Conservation (phyloP, 2,113 vertebrate species). For the Sialia sialis region DNA sequence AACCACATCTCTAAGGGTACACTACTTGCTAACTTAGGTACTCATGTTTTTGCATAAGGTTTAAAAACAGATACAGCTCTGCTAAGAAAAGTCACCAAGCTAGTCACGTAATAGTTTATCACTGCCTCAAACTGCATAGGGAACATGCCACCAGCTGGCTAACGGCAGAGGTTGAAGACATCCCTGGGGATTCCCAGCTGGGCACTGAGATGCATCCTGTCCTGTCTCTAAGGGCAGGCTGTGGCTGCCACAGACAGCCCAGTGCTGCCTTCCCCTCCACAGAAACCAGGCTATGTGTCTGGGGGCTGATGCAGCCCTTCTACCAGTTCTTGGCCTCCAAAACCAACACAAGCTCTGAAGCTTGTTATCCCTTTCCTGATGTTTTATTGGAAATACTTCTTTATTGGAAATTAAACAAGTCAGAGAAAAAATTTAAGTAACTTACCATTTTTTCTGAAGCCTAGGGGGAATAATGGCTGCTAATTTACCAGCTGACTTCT, state of each 20-base stretch:
- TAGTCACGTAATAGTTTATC: neutral
- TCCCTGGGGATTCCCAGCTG: neutral
- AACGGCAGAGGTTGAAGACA: neutral
- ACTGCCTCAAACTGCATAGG: rapidly evolving
- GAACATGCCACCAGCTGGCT: neutral
- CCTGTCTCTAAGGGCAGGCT: neutral
- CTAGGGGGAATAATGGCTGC: neutral
- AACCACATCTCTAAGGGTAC: neutral
- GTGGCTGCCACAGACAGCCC: neutral
- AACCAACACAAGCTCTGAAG: neutral
- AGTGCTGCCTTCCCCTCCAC: neutral
- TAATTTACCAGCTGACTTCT: neutral
- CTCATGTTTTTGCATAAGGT: neutral
- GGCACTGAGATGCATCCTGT: neutral
- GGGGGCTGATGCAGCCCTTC: neutral
- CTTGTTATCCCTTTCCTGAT: neutral
- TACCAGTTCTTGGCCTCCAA: neutral
- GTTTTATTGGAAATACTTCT: neutral
- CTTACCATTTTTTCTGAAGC: neutral
- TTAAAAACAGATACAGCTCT: neutral
- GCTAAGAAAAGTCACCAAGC: neutral
- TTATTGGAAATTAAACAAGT: slow-evolving; percentile 2
- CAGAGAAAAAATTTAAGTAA: neutral
- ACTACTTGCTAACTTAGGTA: rapidly evolving
- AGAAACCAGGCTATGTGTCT: neutral